Base-by-base conservation (phyloP, 2,888 invertebrate species). In the Coenonympha arcania region DNA sequence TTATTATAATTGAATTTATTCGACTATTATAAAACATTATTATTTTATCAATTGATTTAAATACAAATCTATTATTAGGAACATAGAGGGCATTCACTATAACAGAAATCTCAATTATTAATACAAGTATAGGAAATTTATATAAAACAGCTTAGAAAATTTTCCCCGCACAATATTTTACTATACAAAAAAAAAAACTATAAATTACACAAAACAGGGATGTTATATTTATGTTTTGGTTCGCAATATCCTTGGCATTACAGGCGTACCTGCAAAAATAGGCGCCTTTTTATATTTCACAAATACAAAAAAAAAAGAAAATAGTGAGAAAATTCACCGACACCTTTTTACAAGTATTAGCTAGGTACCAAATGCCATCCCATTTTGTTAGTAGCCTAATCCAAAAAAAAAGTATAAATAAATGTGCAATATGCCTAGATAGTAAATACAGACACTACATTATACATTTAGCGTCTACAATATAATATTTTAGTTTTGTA, bases 181-280 rank as follows among this genome's bases (percentile, higher is more conserved):
- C 31, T 47, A 30, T 9, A 3, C 16, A 26, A 9, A 26, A 13
- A 33, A n/a, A n/a, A n/a, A n/a, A n/a, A n/a, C n/a, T n/a, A n/a
- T n/a, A n/a, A n/a, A n/a, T n/a, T n/a, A n/a, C n/a, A n/a, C n/a
- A n/a, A n/a, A 22, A 46, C 33, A 15, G 47, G 33, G 19, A 33
- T 30, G 34, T 33, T 60, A 60, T 55, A 62, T 68, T 70, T 66
- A 69, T 69, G 71, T 67, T 67, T 58, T 73, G 77, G 69, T 75
- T 79, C 76, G 70, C 73, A 74, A 69, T 69, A 69, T 71, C 75
- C 73, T 54, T 68, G 73, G 76, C 70, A 71, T 75, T 82, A 85
- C 68, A 84, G 79, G 61, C 68, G 81, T 75, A 83, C 84, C 84
- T 84, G 85, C 59, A 79, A 83, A 76, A 68, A 81, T 71, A 81